Evolutionary conservation across 2,797 vertebrate genomes (phyloP).

Genomic region (Xiphorhynchus erythropygius): DNA sequence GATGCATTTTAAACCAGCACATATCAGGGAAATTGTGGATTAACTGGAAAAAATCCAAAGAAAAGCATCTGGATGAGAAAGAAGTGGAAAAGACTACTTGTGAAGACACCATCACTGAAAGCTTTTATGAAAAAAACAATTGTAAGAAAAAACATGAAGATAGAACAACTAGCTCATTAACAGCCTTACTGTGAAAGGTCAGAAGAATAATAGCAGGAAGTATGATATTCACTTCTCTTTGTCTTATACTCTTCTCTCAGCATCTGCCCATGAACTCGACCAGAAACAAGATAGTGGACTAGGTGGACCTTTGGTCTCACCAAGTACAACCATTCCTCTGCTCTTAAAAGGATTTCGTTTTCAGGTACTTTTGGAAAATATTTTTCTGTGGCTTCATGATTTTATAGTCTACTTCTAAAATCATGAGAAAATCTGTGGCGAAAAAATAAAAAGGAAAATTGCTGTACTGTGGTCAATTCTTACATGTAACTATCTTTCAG

Average conservation of each 20-base stretch:
- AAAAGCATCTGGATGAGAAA: not conserved
- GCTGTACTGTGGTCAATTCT: not conserved
- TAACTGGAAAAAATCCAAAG: not conserved
- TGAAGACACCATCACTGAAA: not conserved
- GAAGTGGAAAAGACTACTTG: not conserved
- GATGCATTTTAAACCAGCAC: not conserved
- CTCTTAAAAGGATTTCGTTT: not conserved
- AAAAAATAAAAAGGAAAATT: not conserved
- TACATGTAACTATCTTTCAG: not conserved
- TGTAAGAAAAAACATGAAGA: not conserved
- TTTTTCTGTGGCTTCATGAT: not conserved
- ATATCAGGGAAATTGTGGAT: not conserved
- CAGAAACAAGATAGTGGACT: not conserved
- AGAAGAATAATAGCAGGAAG: not conserved
- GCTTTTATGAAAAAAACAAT: not conserved
- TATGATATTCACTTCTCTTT: not conserved
- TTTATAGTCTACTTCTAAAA: not conserved
- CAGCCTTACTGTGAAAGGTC: not conserved
- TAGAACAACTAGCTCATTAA: not conserved
- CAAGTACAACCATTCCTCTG: not conserved
- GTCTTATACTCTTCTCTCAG: not conserved
- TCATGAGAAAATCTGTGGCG: not conserved
- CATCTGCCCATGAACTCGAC: not conserved
- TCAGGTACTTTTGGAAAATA: not conserved
- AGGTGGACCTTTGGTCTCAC: not conserved